Conservation (phyloP, 2,113 vertebrate genomes). For the Eclectus roratus region DNA sequence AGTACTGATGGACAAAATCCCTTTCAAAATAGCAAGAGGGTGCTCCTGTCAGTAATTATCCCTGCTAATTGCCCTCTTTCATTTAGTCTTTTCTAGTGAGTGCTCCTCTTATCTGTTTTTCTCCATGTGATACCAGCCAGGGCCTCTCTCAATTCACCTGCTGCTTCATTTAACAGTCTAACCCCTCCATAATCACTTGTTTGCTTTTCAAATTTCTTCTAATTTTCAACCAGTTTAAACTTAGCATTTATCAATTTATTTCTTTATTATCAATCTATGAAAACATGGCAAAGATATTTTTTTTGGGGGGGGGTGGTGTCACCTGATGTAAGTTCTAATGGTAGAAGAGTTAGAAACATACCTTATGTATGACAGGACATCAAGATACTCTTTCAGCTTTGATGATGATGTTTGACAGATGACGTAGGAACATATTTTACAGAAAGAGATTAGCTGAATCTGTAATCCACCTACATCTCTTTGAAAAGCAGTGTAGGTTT, state of each 20-base stretch:
- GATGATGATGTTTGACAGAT: background rate
- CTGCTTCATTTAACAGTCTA: background rate
- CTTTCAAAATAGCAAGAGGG: background rate
- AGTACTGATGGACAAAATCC: conserved; percentile 32
- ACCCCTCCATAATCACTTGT: background rate
- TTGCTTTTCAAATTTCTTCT: background rate
- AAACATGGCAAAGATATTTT: background rate
- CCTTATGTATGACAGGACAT: background rate
- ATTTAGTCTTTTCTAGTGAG: background rate
- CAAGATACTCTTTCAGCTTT: background rate
- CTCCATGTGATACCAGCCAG: background rate
- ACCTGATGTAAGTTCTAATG: background rate
- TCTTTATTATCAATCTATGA: background rate
- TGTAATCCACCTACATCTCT: background rate
- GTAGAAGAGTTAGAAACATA: background rate
- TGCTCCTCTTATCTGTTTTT: background rate
- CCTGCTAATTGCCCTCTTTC: background rate
- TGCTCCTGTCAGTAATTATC: conserved; percentile 1
- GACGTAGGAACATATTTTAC: background rate
- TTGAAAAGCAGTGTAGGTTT: background rate
- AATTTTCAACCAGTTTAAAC: background rate
- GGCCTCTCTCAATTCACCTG: background rate
- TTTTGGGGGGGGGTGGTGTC: background rate
- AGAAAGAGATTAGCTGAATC: background rate
- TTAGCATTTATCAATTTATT: background rate